phyloP scores from a whole-genome alignment of 2,888 invertebrate genomes.

The Orchesellides sinensis region DNA sequence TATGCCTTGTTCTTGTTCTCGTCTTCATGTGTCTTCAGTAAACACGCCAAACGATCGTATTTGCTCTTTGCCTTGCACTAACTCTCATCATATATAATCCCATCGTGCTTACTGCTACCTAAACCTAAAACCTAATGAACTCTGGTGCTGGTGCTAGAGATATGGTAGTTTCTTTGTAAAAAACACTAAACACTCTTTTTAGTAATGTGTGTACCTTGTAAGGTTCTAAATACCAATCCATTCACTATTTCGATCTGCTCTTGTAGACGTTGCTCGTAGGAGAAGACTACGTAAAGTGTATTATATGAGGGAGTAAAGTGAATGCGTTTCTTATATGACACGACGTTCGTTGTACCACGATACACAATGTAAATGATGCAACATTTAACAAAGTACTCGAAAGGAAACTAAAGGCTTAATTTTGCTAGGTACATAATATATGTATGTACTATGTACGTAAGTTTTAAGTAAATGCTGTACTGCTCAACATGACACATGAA shows the following conservation, averaged over 20 bases:
- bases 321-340: background rate
- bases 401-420: background rate
- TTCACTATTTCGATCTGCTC: no score
- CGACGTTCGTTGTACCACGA: no score
- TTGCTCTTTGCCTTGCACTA: constrained; percentile 43
- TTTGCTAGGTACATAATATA: background rate
- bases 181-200: no score
- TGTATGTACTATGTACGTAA: background rate
- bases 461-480: background rate
- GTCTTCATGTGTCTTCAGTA: constrained; percentile 5
- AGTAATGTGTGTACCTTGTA: background rate
- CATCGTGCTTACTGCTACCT: no score
- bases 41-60: no score
- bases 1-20: constrained; percentile 13
- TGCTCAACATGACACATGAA: background rate
- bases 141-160: background rate
- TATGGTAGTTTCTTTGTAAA: no score
- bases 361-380: constrained; percentile 45
- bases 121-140: constrained; percentile 41
- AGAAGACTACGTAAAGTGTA: no score
- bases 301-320: no score
- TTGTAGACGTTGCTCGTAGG: no score
- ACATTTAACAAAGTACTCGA: constrained; percentile 39
- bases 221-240: constrained; percentile 6
- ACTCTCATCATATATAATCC: constrained; percentile 13